phyloP scores from a whole-genome alignment of 2,797 vertebrate species.

The Glossophaga mutica region DNA sequence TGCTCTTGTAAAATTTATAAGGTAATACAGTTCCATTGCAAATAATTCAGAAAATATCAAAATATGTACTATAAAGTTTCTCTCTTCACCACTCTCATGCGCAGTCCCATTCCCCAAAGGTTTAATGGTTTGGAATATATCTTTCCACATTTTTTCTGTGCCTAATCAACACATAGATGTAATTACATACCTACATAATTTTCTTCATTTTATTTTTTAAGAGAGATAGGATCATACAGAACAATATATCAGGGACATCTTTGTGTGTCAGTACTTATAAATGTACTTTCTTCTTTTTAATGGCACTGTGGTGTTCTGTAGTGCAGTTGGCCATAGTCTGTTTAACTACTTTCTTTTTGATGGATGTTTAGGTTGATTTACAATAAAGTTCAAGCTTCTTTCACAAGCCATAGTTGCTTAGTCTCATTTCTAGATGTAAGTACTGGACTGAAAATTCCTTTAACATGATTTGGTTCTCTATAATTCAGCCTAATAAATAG shows the following conservation, averaged over 20 bases:
- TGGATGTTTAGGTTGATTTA: constrained; percentile 4
- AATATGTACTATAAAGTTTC: background rate
- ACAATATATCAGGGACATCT: background rate
- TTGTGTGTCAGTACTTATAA: background rate
- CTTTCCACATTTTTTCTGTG: background rate
- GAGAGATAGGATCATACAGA: background rate
- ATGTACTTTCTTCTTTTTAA: background rate
- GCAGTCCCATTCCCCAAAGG: background rate
- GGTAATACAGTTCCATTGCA: background rate
- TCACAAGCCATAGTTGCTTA: background rate
- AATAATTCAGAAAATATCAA: constrained; percentile 25
- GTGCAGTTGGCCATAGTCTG: background rate
- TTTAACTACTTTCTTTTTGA: background rate
- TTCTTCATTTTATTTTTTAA: constrained; percentile 14
- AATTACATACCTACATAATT: background rate
- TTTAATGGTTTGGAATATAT: background rate
- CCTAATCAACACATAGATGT: background rate
- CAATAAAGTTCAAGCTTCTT: constrained; percentile 2
- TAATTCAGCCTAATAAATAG: background rate
- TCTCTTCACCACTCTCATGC: background rate
- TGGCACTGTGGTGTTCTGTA: background rate
- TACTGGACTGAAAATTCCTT: background rate
- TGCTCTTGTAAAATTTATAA: background rate
- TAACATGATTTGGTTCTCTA: background rate
- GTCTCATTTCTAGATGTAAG: background rate